Evolutionary conservation across 2,888 invertebrate genomes (phyloP).

Genomic region (Scotopteryx bipunctaria): DNA sequence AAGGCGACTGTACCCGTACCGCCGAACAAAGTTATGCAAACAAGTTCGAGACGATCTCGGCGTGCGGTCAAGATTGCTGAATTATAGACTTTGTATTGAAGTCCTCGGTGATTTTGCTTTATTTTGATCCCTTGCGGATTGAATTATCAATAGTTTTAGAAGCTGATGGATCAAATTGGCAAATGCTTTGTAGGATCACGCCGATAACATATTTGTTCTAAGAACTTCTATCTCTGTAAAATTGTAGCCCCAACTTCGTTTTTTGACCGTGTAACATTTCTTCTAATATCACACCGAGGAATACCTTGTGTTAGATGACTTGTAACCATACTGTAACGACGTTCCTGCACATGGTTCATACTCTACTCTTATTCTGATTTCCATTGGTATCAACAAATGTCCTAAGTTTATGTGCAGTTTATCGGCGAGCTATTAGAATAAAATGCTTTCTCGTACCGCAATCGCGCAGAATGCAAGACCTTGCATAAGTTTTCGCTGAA

Average conservation of each 20-base stretch:
- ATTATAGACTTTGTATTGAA: constrained; percentile 34
- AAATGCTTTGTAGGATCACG: background rate
- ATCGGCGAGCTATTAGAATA: constrained; percentile 1
- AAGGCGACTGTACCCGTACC: constrained; percentile 24
- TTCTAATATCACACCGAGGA: too few species aligned
- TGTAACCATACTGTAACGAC: too few species aligned
- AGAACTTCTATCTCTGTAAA: too few species aligned
- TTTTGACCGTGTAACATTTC: too few species aligned
- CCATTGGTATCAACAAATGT: background rate
- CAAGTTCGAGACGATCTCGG: constrained; percentile 35
- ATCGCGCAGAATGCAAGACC: constrained; percentile 18
- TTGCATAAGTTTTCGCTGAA: constrained; percentile 21
- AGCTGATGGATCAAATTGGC: background rate
- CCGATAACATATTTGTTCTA: too few species aligned
- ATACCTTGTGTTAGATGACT: too few species aligned
- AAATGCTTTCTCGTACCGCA: constrained; percentile 9
- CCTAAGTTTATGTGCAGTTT: background rate
- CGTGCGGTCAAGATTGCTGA: constrained; percentile 36
- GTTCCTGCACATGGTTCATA: too few species aligned
- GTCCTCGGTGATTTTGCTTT: constrained; percentile 25
- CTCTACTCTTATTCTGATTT: too few species aligned
- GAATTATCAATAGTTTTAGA: constrained; percentile 25
- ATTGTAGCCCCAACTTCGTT: too few species aligned
- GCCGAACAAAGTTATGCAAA: constrained; percentile 39
- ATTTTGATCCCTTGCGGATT: constrained; percentile 32